Conservation (phyloP, 1,140 invertebrate genomes). For the Drosophila melanogaster region DNA sequence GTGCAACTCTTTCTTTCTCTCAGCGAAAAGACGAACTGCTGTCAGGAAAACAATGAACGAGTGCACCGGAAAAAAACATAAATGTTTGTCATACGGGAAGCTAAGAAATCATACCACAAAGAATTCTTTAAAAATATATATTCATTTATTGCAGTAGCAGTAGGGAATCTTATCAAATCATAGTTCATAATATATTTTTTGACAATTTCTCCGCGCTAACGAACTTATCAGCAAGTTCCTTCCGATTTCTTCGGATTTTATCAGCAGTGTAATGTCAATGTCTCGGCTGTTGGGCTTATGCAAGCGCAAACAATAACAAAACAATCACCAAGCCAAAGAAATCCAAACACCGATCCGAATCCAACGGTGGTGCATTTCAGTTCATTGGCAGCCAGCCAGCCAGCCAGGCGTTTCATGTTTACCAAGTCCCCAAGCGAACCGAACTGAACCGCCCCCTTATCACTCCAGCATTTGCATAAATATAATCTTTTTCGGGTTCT, state of each 20-base stretch:
- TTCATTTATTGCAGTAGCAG: no score
- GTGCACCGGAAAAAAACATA: conserved; percentile 17
- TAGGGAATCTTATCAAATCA: not conserved
- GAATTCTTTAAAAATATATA: not conserved
- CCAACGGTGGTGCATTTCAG: conserved; percentile 46
- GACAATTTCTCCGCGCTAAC: not conserved
- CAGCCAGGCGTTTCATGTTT: conserved; percentile 50
- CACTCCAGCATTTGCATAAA: conserved; percentile 15
- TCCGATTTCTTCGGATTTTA: conserved; percentile 2
- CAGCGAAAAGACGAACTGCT: conserved; percentile 46
- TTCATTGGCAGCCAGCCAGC: conserved; percentile 55
- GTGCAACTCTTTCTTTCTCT: conserved; percentile 72
- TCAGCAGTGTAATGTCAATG: conserved; percentile 51
- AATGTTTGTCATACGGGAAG: no score
- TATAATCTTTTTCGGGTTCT: conserved; percentile 45
- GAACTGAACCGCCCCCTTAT: conserved; percentile 5
- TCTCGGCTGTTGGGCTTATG: conserved; percentile 45
- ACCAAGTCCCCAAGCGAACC: not conserved
- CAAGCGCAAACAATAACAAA: conserved; percentile 46
- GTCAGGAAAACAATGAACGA: conserved; percentile 40
- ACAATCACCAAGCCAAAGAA: conserved; percentile 45
- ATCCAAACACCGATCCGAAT: conserved; percentile 32
- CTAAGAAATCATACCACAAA: not conserved
- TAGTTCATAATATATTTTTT: conserved; percentile 7
- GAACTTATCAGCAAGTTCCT: not conserved